These are phyloP conservation scores for Rhagium mordax DNA, from an alignment of 2,888 invertebrate genomes.

Conservation along the genomic window DNA sequence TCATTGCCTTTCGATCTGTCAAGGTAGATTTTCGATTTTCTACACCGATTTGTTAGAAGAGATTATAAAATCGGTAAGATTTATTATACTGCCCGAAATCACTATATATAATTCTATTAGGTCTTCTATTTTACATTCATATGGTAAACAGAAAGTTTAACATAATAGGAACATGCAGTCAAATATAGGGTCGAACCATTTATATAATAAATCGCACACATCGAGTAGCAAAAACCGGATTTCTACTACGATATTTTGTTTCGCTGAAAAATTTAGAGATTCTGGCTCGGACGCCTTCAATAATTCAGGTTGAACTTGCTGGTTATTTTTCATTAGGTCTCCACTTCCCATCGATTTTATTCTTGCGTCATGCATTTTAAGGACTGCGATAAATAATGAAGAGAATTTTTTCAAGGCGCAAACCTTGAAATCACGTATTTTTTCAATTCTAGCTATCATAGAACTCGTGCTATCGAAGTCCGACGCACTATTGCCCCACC, in stretches of 20 bases:
- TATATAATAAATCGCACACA: constrained; percentile 3
- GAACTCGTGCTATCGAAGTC: too few species aligned
- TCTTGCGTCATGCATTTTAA: neutral
- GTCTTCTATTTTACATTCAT: neutral
- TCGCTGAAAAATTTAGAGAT: constrained; percentile 4
- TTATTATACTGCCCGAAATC: neutral
- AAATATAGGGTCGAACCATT: neutral
- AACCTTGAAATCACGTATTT: too few species aligned
- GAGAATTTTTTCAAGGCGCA: too few species aligned
- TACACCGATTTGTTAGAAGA: too few species aligned
- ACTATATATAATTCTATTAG: neutral
- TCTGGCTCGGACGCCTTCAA: constrained; percentile 3
- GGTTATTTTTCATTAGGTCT: neutral
- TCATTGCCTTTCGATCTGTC: too few species aligned
- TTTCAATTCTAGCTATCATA: too few species aligned
- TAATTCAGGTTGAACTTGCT: constrained; percentile 4
- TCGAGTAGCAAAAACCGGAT: neutral
- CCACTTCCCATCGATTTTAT: neutral
- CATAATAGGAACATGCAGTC: neutral
- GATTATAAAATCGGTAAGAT: too few species aligned
- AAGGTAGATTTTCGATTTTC: too few species aligned
- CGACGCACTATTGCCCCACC: too few species aligned
- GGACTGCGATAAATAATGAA: neutral
- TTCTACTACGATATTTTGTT: neutral
- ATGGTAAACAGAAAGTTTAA: neutral